Evolutionary conservation across 2,888 invertebrate genomes (phyloP).

Genomic region (Mechanitis mazaeus): DNA sequence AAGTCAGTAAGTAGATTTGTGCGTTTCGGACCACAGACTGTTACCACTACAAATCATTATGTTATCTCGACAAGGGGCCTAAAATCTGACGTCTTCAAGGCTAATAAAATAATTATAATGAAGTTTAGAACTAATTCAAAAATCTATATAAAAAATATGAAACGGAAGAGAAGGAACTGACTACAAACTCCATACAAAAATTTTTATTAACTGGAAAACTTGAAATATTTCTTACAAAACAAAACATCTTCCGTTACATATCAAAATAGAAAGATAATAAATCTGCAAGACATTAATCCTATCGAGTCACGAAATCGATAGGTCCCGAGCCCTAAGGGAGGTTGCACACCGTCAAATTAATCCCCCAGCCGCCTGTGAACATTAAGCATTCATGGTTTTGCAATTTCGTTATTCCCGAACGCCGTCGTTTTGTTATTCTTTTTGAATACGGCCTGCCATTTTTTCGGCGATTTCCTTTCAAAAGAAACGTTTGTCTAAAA

Average conservation of each 20-base stretch:
- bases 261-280: constrained; percentile 7
- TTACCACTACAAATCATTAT: too few relatives aligned
- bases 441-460: constrained; percentile 19
- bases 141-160: too few relatives aligned
- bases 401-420: constrained; percentile 60
- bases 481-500: constrained; percentile 6
- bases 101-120: too few relatives aligned
- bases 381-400: constrained; percentile 67
- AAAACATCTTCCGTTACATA: neutral
- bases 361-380: constrained; percentile 48
- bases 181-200: neutral
- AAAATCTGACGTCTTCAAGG: too few relatives aligned
- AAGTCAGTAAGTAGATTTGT: neutral
- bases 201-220: neutral
- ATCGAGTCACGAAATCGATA: constrained; percentile 31
- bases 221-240: neutral
- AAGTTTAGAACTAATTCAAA: too few relatives aligned
- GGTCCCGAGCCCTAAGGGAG: constrained; percentile 31
- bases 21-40: too few relatives aligned
- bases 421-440: constrained; percentile 38
- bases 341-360: constrained; percentile 56
- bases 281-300: constrained; percentile 18
- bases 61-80: too few relatives aligned
- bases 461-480: constrained; percentile 18
- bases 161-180: too few relatives aligned